Evolutionary conservation across 2,797 vertebrate species (phyloP), one percentile per base, ranked within the genome.

Genomic region (Falco rusticolus): DNA sequence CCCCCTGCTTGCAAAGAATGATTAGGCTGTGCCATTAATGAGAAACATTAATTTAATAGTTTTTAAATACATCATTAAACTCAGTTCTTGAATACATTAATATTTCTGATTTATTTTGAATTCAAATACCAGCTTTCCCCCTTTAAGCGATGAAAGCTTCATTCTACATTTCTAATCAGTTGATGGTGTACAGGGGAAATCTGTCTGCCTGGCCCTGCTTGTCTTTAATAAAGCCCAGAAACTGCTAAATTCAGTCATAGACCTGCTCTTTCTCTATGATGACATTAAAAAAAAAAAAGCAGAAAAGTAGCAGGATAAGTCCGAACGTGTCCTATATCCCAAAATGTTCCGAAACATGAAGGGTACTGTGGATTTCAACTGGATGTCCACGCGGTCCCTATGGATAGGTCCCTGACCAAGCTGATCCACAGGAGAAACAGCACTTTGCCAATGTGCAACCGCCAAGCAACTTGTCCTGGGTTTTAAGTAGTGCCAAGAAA

Each of bases 51-150:
- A 87, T 94, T 95, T 96, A 90, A 87, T 93, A 77, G 80, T 41
- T 95, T 97, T 96, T 93, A 96, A 97, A 97, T 95, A 97, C 90
- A 95, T 95, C 91, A 96, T 98, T 97, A 97, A 98, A 93, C 79
- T 83, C 15, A 59, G 85, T 89, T 60, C 87, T 87, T 92, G 76
- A 96, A 68, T 90, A 81, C 83, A 96, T 97, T 96, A 91, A 87
- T 86, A 94, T 87, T 94, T 95, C 83, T 94, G 71, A 83, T 91
- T 95, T 90, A 93, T 93, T 97, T 47, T 56, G 28, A 96, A 90
- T 95, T 97, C 89, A 70, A 86, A 90, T 66, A 87, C 51, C 64
- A 95, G 79, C 45, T 84, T 65, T 76, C 80, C 61, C 31, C 81
- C 69, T 93, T 43, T 31, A 86, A 96, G 83, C 77, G 61, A 76